A percentile compares a stretch with the other conserved stretches of the same genome.
These are phyloP conservation scores for Mystacides longicornis DNA, from an alignment of 2,888 invertebrate genomes.

Conservation along the genomic window DNA sequence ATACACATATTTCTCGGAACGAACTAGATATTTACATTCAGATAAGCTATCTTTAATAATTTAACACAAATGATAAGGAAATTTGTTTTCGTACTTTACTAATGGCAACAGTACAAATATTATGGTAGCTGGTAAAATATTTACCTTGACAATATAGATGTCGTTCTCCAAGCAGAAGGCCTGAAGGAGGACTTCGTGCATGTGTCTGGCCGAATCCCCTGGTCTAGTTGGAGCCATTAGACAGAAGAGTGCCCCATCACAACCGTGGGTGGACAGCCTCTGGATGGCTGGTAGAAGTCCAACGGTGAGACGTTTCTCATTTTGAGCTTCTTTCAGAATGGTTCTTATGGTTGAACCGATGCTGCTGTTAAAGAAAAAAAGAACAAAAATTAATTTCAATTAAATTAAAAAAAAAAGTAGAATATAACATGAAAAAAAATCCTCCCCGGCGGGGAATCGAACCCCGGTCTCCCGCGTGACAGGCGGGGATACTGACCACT, in stretches of 20 bases:
- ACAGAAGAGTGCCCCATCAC: constrained; percentile 60
- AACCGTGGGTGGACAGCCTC: constrained; percentile 46
- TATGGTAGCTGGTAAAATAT: no score
- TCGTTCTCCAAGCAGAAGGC: constrained; percentile 75
- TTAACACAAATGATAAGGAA: no score
- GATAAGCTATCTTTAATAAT: no score
- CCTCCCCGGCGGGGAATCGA: constrained; percentile 26
- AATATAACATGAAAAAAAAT: constrained; percentile 31
- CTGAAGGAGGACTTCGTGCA: constrained; percentile 69
- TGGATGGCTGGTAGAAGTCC: constrained; percentile 58
- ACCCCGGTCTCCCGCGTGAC: constrained; percentile 27
- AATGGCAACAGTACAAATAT: no score
- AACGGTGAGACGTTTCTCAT: constrained; percentile 53
- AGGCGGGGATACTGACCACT: constrained; percentile 27
- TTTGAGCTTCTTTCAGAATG: constrained; percentile 47
- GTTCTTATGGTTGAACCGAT: constrained; percentile 47
- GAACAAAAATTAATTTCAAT: not conserved
- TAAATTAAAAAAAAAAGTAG: not conserved
- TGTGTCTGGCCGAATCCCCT: constrained; percentile 68
- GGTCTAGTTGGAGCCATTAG: constrained; percentile 59
- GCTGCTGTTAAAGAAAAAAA: constrained; percentile 34
- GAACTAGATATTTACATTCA: no score
- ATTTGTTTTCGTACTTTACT: no score
- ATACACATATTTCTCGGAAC: no score
- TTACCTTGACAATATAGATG: constrained; percentile 66